Evolutionary conservation across 2,113 vertebrate species (phyloP).

Genomic region (Sinocyclocheilus anophthalmus): DNA sequence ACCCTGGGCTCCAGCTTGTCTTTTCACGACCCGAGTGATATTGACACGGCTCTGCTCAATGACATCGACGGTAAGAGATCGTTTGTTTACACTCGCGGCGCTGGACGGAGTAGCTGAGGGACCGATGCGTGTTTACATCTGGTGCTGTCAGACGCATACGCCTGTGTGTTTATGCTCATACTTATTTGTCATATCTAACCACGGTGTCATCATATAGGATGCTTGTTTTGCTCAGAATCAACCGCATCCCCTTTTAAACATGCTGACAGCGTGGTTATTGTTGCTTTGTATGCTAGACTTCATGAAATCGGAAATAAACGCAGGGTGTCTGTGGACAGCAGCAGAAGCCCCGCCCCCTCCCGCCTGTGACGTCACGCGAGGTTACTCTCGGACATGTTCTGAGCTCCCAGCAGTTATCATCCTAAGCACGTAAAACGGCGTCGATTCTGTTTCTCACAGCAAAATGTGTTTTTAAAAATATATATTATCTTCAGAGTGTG

Average conservation of each 20-base stretch:
- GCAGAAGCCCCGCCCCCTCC: conserved; percentile 66
- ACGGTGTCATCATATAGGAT: too few species aligned
- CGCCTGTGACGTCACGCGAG: conserved; percentile 52
- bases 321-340: not conserved
- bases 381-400: conserved; percentile 83
- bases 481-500: not conserved
- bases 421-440: not conserved
- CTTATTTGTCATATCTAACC: too few species aligned
- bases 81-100: not conserved
- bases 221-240: not conserved
- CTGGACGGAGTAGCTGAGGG: not conserved
- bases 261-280: not conserved
- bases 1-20: conserved; percentile 83
- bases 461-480: not conserved
- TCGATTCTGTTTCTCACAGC: not conserved
- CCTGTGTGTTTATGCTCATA: not conserved
- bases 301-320: not conserved
- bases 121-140: not conserved
- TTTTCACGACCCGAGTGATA: conserved; percentile 82
- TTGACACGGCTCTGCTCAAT: conserved; percentile 88
- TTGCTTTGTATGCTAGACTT: not conserved
- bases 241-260: not conserved
- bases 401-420: not conserved
- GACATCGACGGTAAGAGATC: conserved; percentile 91
- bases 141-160: not conserved